Percentiles rank a stretch among this genome's conserved stretches.
Evolutionary conservation across 2,113 vertebrate genomes (phyloP).

Genomic region (Opisthocomus hoazin): DNA sequence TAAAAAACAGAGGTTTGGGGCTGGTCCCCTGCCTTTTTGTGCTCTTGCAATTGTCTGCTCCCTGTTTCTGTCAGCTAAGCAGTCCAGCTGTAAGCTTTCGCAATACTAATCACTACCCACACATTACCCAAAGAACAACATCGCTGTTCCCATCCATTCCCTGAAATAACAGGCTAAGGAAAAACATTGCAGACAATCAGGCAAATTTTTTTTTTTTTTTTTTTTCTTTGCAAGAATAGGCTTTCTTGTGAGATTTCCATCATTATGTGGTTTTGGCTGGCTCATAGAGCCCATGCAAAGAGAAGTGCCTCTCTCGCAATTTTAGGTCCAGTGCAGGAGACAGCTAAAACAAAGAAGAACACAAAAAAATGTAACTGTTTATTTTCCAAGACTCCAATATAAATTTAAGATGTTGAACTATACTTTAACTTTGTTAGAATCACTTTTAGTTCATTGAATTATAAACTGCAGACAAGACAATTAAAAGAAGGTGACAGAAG

Average conservation of each 20-base stretch:
- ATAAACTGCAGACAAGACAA: background rate
- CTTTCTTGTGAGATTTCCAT: constrained; percentile 50
- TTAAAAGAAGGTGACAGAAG: background rate
- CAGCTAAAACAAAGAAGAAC: constrained; percentile 1
- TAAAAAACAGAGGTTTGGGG: background rate
- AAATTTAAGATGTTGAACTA: background rate
- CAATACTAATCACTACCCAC: constrained; percentile 41
- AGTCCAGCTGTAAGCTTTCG: constrained; percentile 45
- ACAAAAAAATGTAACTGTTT: background rate
- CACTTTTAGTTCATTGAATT: background rate
- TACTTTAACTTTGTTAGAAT: background rate
- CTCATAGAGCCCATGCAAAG: background rate
- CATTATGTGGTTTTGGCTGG: constrained; percentile 53
- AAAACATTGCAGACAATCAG: constrained; percentile 42
- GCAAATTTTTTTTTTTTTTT: background rate
- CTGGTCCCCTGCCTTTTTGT: background rate
- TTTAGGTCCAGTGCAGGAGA: constrained; percentile 16
- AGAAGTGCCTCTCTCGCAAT: constrained; percentile 29
- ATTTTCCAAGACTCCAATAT: background rate
- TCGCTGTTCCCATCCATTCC: constrained; percentile 38
- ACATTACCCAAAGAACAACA: constrained; percentile 40
- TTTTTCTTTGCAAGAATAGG: constrained; percentile 18
- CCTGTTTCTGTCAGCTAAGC: constrained; percentile 32
- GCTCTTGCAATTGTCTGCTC: background rate
- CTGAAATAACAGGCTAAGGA: constrained; percentile 57